phyloP scores from a whole-genome alignment of 2,888 invertebrate species.

The Neuroscelio doddi region DNA sequence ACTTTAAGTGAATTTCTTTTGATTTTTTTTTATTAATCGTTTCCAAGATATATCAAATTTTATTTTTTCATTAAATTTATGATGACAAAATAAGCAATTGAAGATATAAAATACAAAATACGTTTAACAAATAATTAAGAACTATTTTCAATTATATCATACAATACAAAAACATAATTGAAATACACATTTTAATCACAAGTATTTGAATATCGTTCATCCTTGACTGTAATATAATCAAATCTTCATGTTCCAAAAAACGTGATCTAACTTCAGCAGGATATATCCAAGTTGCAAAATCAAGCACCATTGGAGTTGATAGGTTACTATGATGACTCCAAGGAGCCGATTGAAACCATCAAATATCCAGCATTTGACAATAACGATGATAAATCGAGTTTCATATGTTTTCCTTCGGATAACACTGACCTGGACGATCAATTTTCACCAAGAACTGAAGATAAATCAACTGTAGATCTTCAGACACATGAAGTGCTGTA shows the following conservation, averaged over 20 bases:
- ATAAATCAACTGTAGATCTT: constrained; percentile 35
- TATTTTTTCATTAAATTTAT: too few species aligned
- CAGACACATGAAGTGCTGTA: constrained; percentile 37
- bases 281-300: neutral
- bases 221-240: neutral
- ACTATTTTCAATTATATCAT: too few species aligned
- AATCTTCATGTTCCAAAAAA: neutral
- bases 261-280: neutral
- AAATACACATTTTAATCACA: too few species aligned
- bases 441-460: constrained; percentile 43
- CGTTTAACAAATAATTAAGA: too few species aligned
- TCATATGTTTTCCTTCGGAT: constrained; percentile 49
- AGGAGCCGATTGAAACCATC: constrained; percentile 51
- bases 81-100: too few species aligned
- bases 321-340: constrained; percentile 30
- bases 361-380: constrained; percentile 55
- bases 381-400: constrained; percentile 54
- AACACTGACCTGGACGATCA: constrained; percentile 54
- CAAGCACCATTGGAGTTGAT: constrained; percentile 24
- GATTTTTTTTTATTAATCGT: too few species aligned
- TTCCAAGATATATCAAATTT: too few species aligned
- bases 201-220: too few species aligned
- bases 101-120: too few species aligned
- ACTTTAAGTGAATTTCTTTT: too few species aligned
- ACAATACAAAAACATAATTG: too few species aligned